Evolutionary conservation across 2,888 invertebrate genomes (phyloP).

Genomic region (Tortricodes alternella): DNA sequence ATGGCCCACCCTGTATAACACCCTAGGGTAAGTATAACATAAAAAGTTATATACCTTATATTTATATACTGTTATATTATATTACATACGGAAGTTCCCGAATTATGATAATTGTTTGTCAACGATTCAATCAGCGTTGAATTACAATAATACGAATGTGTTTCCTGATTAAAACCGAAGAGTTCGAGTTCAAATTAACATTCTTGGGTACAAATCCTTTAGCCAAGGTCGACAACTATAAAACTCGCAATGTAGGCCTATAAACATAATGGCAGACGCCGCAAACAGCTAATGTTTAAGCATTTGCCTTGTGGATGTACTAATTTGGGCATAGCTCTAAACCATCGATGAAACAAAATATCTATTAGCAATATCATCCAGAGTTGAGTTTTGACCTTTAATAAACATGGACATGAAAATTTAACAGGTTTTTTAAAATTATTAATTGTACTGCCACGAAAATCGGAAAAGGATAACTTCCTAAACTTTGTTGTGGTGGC

Average conservation of each 20-base stretch:
- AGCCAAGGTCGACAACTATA: conserved; percentile 51
- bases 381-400: background rate
- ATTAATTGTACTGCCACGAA: too few species aligned
- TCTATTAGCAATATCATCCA: background rate
- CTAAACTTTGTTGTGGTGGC: too few species aligned
- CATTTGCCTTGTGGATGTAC: conserved; percentile 6
- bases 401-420: too few species aligned
- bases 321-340: conserved; percentile 19
- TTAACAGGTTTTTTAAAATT: too few species aligned
- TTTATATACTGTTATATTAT: too few species aligned
- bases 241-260: conserved; percentile 37
- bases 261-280: conserved; percentile 38
- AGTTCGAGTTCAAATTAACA: conserved; percentile 19
- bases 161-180: conserved; percentile 9
- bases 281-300: conserved; percentile 12
- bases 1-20: too few species aligned
- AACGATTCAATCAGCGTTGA: background rate
- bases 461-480: too few species aligned
- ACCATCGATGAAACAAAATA: conserved; percentile 7
- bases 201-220: conserved; percentile 16
- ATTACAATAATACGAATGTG: background rate
- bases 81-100: too few species aligned
- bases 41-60: too few species aligned
- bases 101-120: too few species aligned
- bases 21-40: too few species aligned